A percentile compares a stretch with the other conserved stretches of the same genome.
These are phyloP conservation scores for Gobio occitaniae DNA, from an alignment of 2,797 vertebrate species.

Conservation along the genomic window DNA sequence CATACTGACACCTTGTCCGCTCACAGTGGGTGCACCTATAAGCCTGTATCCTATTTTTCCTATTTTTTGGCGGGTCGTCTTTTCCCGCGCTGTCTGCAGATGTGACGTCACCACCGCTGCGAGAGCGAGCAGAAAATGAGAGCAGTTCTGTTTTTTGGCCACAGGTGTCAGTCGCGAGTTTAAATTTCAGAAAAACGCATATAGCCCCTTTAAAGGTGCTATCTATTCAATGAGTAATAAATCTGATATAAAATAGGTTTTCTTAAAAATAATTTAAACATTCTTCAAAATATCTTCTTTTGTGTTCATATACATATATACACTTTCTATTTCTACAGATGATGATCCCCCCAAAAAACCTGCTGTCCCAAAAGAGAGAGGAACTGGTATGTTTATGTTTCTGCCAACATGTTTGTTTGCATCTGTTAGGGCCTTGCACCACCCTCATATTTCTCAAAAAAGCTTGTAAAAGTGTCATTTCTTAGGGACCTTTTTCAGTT, in stretches of 20 bases:
- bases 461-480: too few species aligned
- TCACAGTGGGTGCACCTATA: too few species aligned
- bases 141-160: too few species aligned
- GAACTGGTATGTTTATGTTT: slow-evolving; percentile 43
- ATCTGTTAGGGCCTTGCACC: background rate
- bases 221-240: background rate
- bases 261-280: background rate
- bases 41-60: too few species aligned
- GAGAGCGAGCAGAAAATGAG: too few species aligned
- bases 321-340: slow-evolving; percentile 6
- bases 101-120: too few species aligned
- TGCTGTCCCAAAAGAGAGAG: slow-evolving; percentile 27
- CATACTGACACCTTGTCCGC: too few species aligned
- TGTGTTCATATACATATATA: background rate
- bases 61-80: too few species aligned
- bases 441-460: background rate
- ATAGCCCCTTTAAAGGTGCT: background rate
- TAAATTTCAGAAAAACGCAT: too few species aligned
- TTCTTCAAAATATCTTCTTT: background rate
- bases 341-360: slow-evolving; percentile 46
- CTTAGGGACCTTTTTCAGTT: background rate
- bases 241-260: background rate
- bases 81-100: too few species aligned
- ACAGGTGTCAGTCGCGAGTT: too few species aligned
- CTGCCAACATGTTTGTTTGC: background rate